Evolutionary conservation across 2,113 vertebrate species (phyloP).

Genomic region (Lepidiolamprologus cunningtoni): DNA sequence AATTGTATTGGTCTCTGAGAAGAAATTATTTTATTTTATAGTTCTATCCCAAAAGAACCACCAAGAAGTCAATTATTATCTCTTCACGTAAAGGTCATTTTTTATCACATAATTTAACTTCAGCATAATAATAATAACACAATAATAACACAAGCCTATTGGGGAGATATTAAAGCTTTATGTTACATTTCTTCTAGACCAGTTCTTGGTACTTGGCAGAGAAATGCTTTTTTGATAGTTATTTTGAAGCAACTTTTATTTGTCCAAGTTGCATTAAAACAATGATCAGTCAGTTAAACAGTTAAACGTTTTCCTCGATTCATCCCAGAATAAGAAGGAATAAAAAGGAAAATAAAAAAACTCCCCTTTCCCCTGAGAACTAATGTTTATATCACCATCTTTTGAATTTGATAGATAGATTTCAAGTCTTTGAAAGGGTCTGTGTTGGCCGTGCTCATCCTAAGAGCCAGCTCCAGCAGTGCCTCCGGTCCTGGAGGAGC

Average conservation of each 20-base stretch:
- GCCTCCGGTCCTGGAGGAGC: slow-evolving; percentile 85
- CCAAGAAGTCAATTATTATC: neutral
- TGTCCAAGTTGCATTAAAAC: neutral
- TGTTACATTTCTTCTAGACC: neutral
- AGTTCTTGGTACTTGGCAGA: neutral
- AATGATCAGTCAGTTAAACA: neutral
- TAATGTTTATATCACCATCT: neutral
- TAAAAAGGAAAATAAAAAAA: neutral
- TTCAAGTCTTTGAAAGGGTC: slow-evolving; percentile 85
- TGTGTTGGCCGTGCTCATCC: slow-evolving; percentile 95
- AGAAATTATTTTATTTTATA: neutral
- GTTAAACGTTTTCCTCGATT: neutral
- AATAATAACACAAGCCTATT: neutral
- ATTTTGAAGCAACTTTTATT: neutral
- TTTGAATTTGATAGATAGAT: neutral
- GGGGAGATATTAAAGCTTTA: neutral
- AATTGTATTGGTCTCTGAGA: neutral
- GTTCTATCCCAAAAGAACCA: neutral
- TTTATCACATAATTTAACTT: neutral
- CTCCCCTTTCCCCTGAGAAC: neutral
- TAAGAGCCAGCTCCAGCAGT: slow-evolving; percentile 85
- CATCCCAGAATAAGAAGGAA: neutral
- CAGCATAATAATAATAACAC: neutral
- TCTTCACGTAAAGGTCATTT: neutral
- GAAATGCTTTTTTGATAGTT: neutral